Percentiles rank a stretch among this genome's conserved stretches.
Conservation (phyloP, 1,140 invertebrate species). For the Nebria ingens region DNA sequence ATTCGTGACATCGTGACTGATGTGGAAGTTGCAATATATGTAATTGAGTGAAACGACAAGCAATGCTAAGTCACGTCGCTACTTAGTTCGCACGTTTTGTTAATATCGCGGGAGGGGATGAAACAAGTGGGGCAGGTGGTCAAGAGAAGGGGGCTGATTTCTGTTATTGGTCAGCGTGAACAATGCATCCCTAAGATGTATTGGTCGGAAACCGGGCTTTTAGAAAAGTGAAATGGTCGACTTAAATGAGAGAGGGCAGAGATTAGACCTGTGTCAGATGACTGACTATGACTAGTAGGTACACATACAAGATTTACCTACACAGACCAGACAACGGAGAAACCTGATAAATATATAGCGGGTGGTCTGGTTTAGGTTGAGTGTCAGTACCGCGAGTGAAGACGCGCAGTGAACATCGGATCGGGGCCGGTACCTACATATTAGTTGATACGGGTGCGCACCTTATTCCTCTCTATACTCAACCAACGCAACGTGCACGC, state of each 20-base stretch:
- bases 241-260: neutral
- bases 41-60: too few species aligned
- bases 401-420: neutral
- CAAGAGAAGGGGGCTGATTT: conserved; percentile 4
- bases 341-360: conserved; percentile 1
- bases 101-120: neutral
- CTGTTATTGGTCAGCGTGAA: neutral
- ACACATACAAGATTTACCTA: too few species aligned
- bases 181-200: neutral
- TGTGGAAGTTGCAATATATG: too few species aligned
- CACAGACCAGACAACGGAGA: neutral
- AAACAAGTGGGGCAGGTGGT: neutral
- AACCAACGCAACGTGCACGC: neutral
- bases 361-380: neutral
- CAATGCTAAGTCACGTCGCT: neutral
- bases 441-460: neutral
- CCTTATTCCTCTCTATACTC: neutral
- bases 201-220: neutral
- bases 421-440: neutral
- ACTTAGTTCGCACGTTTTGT: neutral
- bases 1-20: too few species aligned
- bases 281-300: neutral
- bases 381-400: neutral
- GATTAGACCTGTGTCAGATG: neutral
- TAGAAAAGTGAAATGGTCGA: conserved; percentile 4